These are phyloP conservation scores for Trididemnum clinides DNA, from an alignment of 23 tunicate genomes.

Conservation along the genomic window DNA sequence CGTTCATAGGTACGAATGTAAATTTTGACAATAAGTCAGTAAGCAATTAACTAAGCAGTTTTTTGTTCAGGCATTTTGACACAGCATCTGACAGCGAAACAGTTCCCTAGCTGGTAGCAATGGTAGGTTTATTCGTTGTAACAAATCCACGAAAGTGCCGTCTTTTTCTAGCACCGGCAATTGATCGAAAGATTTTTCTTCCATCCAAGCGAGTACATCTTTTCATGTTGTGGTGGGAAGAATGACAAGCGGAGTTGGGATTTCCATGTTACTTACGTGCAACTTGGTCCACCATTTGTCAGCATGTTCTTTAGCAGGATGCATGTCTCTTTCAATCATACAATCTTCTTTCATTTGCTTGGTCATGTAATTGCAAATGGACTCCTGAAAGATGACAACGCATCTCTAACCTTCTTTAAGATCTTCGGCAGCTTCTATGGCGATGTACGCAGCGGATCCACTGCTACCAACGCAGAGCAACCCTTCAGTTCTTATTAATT, in stretches of 20 bases:
- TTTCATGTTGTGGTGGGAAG: constrained; percentile 50
- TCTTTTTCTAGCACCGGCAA: constrained; percentile 68
- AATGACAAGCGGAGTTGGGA: constrained; percentile 57
- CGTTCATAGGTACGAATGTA: too few species aligned
- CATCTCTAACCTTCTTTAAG: constrained; percentile 87
- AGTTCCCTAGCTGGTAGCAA: too few species aligned
- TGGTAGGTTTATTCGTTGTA: too few species aligned
- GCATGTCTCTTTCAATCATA: constrained; percentile 95
- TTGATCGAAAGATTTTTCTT: constrained; percentile 62
- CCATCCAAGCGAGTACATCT: constrained; percentile 62
- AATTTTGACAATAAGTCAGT: too few species aligned
- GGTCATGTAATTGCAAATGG: constrained; percentile 98
- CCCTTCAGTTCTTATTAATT: constrained; percentile 84
- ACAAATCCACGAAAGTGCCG: too few species aligned
- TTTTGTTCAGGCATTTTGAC: constrained; percentile 57
- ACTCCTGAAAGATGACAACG: constrained; percentile 88
- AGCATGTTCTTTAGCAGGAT: constrained; percentile 20
- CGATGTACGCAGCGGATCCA: constrained; percentile 80
- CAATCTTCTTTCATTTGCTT: constrained; percentile 96
- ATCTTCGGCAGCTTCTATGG: constrained; percentile 77
- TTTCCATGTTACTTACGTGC: constrained; percentile 41
- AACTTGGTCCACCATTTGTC: constrained; percentile 49
- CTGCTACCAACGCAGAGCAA: constrained; percentile 94
- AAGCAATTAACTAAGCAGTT: too few species aligned
- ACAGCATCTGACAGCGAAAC: constrained; percentile 68